Evolutionary conservation across 2,888 invertebrate species (phyloP), one percentile per base, ranked within the genome.

Genomic region (Phengaris alcon): DNA sequence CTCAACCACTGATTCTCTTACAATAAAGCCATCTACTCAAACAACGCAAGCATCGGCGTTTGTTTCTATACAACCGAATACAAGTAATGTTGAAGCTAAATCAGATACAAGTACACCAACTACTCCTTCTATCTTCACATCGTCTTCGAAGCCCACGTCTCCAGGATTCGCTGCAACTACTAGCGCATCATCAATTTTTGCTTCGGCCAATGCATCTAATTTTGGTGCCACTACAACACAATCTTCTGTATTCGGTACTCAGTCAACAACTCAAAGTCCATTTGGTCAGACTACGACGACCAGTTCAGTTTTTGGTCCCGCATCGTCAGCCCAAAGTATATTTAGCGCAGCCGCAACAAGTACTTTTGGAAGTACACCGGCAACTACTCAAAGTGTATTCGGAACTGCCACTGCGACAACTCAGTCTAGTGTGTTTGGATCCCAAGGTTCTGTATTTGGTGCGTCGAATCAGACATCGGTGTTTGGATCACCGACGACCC

Each of bases 281-380:
- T 78, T 81, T 74, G 77, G 76, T 55, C 54, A 76, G n/a, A 75
- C 64, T 44, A 64, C 79, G 44, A 77, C 77, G 13, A 76, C 82
- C 15, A 79, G 84, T 5, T 81, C 85, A 44, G 80, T 83, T 57
- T 85, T 85, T 69, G 82, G 83, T 12, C 76, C 79, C 46, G 74
- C 82, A 7, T 75, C 82, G 10, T 79, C 81, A 57, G 78, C 82
- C 0, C 80, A 80, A 70, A 81, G 79, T 46, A 78, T 81, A 13
- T 82, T 82, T 13, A 79, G 82, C 9, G 76, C 82, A 22, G 81
- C 84, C 4, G 82, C 84, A 0, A 80, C 82, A 68, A 77, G 85
- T 12, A 82, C 85, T 48, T 87, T 88, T 76, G 84, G 84, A 22
- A 52, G 54, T 13, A 74, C 77, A 10, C 77, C 83, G 0, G 75